Conservation (phyloP, 2,888 invertebrate genomes). For the Frankliniella intonsa region DNA sequence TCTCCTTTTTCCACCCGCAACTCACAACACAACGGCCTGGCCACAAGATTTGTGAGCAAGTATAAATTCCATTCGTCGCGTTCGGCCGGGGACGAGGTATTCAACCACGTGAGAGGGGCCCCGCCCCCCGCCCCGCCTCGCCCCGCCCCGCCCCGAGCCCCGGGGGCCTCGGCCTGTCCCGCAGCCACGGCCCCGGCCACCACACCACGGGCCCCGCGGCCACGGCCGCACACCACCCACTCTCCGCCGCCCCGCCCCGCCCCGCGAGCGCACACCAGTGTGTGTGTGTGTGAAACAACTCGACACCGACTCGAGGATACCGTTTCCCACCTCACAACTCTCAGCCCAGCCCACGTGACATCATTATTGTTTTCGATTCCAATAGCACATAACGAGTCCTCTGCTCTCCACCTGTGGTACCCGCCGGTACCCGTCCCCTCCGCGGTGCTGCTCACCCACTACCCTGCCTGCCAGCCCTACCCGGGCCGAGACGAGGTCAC, state of each 20-base stretch:
- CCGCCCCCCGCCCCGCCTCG: neutral
- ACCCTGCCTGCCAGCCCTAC: no score
- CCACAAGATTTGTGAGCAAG: constrained; percentile 9
- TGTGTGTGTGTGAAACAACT: no score
- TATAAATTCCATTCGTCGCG: constrained; percentile 23
- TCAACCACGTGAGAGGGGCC: neutral
- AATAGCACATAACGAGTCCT: no score
- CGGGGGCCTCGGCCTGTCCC: no score
- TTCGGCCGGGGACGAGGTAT: constrained; percentile 21
- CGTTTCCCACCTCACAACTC: no score
- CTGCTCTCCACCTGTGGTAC: no score
- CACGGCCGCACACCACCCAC: neutral
- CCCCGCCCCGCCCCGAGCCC: neutral
- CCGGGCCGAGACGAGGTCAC: no score
- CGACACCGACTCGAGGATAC: no score
- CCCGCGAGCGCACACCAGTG: neutral
- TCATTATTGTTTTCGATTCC: no score
- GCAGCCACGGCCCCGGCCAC: neutral
- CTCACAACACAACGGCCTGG: neutral
- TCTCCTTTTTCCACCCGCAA: neutral
- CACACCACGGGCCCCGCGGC: neutral
- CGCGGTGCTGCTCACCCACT: no score
- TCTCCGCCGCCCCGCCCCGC: neutral
- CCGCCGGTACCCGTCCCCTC: no score
- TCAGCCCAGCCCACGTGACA: no score